Percentiles rank a stretch among this genome's conserved stretches.
These are phyloP conservation scores for Eledone cirrhosa DNA, from an alignment of 2,888 invertebrate genomes.

Conservation along the genomic window DNA sequence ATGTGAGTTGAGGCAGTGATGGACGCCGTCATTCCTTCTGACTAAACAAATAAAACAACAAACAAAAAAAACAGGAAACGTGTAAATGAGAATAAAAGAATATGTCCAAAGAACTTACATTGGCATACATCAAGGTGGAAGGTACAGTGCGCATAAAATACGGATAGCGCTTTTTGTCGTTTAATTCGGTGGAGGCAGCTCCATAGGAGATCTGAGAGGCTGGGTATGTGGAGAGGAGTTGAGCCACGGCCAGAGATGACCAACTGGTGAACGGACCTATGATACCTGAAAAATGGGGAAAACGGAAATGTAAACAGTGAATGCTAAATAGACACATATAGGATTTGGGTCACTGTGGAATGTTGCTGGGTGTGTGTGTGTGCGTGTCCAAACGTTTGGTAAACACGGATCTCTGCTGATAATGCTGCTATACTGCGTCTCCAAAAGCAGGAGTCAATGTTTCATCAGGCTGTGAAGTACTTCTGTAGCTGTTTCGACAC, in stretches of 20 bases:
- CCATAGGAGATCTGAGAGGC: constrained; percentile 68
- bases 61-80: no score
- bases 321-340: background rate
- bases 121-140: constrained; percentile 42
- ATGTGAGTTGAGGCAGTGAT: no score
- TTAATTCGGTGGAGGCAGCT: constrained; percentile 44
- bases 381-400: background rate
- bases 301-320: no score
- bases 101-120: constrained; percentile 45
- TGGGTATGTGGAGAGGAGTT: constrained; percentile 69
- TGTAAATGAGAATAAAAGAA: no score
- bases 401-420: no score
- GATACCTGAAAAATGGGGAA: constrained; percentile 65
- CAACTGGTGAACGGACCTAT: constrained; percentile 71
- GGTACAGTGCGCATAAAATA: constrained; percentile 55
- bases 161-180: constrained; percentile 52
- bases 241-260: constrained; percentile 70
- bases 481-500: background rate
- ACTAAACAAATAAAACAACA: no score
- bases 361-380: background rate
- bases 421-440: no score
- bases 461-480: no score
- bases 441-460: no score
- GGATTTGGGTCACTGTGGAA: background rate
- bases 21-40: no score